These are phyloP conservation scores for Alauda arvensis DNA, from an alignment of 2,797 vertebrate species.

Conservation along the genomic window DNA sequence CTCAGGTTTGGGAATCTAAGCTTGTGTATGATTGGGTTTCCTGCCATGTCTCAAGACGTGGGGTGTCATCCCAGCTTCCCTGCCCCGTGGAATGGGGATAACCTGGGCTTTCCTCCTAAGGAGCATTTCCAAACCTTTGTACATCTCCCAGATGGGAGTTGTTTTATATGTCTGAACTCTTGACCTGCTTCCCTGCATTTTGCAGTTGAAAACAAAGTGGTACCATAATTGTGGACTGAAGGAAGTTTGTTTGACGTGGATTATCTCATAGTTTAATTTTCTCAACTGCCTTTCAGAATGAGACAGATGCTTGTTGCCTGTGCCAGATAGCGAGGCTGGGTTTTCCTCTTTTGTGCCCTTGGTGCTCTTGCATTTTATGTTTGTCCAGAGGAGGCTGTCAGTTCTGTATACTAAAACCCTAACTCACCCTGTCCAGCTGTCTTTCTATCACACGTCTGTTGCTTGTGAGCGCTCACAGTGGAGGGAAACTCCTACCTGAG, in stretches of 20 bases:
- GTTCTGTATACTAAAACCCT: neutral
- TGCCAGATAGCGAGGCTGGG: accelerated
- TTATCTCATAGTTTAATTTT: neutral
- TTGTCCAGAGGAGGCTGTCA: neutral
- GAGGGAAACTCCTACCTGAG: slow-evolving; percentile 42
- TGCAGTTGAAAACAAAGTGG: neutral
- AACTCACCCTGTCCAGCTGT: neutral
- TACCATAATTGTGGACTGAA: neutral
- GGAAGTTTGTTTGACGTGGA: neutral
- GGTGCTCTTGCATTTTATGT: neutral
- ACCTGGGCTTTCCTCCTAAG: neutral
- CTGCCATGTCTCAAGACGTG: neutral
- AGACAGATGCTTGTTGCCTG: neutral
- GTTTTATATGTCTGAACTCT: neutral
- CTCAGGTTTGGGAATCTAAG: neutral
- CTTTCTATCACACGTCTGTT: neutral
- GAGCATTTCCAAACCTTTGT: neutral
- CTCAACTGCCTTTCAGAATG: neutral
- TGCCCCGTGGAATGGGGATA: accelerated
- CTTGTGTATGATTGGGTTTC: neutral
- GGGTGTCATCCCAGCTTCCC: neutral
- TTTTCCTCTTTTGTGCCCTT: neutral
- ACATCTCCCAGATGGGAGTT: neutral
- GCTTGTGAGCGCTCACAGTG: neutral
- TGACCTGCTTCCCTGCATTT: neutral